Base-by-base conservation (phyloP, 2,888 invertebrate genomes). In the Choristoneura rosaceana region DNA sequence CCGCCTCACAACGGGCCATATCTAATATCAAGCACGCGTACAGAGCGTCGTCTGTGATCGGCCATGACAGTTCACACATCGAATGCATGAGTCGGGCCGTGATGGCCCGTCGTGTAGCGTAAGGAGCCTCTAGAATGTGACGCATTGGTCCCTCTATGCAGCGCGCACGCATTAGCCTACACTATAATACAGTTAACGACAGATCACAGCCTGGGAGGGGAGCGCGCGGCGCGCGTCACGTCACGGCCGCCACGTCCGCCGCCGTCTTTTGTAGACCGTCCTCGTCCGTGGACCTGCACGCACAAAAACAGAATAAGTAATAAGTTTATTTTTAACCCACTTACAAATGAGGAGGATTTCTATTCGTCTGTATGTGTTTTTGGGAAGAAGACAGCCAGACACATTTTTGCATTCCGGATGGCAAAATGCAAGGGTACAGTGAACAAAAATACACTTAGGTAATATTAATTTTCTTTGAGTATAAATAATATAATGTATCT, bases 121-220 rank as follows among this genome's bases (percentile, higher is more conserved):
- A 9, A 14, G 8, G 50, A 52, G 52, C 52, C 52, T 17, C 17
- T n/a, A 79, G 76, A 79, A 66, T 68, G 67, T 66, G 78, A 78
- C 78, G 80, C 81, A 75, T 90, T 89, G 90, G 90, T 90, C 90
- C 89, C 90, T 65, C 58, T 12, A 4, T 4, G 15, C 9, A 25
- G 41, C 9, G 63, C 17, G 43, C 41, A 12, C 14, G 2, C 12
- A 43, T 17, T 41, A 12, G 41, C 34, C 83, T 80, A 82, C 69
- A 70, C 79, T 80, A 82, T 71, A 85, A 83, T 85, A 89, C 84
- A 84, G 87, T 82, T 90, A 87, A 88, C 79, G 88, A 90, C 89
- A 91, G 93, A 92, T 94, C 94, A 94, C 94, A 94, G 94, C 94
- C 94, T 88, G 87, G 58, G 70, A 47, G 75, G 59, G 70, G 75